Evolutionary conservation across 1,140 invertebrate species (phyloP).

Genomic region (Drosophila novamexicana): DNA sequence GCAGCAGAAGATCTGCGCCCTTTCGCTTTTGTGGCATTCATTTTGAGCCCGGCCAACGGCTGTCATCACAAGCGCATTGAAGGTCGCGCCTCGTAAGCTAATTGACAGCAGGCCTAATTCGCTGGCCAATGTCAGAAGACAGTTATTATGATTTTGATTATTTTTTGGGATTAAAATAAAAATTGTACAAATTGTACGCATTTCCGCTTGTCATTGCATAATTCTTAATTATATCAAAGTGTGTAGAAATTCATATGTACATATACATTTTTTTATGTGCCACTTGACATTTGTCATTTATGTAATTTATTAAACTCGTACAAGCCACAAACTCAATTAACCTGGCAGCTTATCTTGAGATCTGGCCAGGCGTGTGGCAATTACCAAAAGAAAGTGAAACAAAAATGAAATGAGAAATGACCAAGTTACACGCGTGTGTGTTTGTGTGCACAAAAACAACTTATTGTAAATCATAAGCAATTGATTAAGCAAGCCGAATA

Average conservation of each 20-base stretch:
- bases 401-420: slow-evolving; percentile 4
- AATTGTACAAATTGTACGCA: slow-evolving; percentile 32
- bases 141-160: slow-evolving; percentile 7
- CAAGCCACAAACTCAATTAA: slow-evolving; percentile 51
- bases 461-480: slow-evolving; percentile 8
- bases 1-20: neutral
- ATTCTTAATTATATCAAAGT: slow-evolving; percentile 57
- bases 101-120: slow-evolving; percentile 41
- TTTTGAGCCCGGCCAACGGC: slow-evolving; percentile 8
- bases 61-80: slow-evolving; percentile 18
- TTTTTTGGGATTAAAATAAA: slow-evolving; percentile 11
- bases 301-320: slow-evolving; percentile 53
- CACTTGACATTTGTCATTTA: slow-evolving; percentile 66
- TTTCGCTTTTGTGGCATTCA: slow-evolving; percentile 27
- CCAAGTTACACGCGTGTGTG: neutral
- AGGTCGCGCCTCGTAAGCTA: slow-evolving; percentile 29
- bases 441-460: slow-evolving; percentile 1
- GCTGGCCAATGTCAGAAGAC: slow-evolving; percentile 22
- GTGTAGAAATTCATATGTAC: slow-evolving; percentile 31
- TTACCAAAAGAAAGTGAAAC: slow-evolving; percentile 59
- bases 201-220: slow-evolving; percentile 61
- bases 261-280: slow-evolving; percentile 4
- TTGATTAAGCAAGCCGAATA: neutral
- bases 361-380: slow-evolving; percentile 26
- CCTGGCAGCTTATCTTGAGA: slow-evolving; percentile 33